Evolutionary conservation across 2,888 invertebrate species (phyloP).

Genomic region (Polydesmus complanatus): DNA sequence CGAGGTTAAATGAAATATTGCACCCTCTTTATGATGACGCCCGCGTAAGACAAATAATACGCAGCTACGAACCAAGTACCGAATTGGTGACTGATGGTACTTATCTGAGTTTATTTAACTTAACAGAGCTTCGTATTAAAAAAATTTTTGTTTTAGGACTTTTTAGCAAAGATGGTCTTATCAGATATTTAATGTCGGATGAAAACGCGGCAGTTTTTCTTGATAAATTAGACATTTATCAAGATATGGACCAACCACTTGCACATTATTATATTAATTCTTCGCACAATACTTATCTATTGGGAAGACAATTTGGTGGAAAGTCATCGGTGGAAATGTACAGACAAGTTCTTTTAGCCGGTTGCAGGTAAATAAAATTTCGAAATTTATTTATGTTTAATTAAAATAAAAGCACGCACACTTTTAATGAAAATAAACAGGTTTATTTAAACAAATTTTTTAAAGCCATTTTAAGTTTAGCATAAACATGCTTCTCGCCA

Average conservation of each 20-base stretch:
- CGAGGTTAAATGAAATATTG: conserved; percentile 93
- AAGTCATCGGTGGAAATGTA: conserved; percentile 97
- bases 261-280: conserved; percentile 99
- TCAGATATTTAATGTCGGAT: conserved; percentile 98
- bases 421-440: too few species aligned
- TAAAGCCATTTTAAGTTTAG: too few species aligned
- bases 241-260: conserved; percentile 94
- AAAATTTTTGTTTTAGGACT: conserved; percentile 42
- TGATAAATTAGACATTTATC: conserved; percentile 90
- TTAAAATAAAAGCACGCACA: neutral
- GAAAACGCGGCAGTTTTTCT: conserved; percentile 99
- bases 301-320: conserved; percentile 93
- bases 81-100: conserved; percentile 55
- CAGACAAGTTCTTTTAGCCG: conserved; percentile 86
- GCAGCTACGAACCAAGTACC: conserved; percentile 76
- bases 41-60: conserved; percentile 80
- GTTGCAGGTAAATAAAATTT: conserved; percentile 63
- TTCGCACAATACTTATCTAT: conserved; percentile 88
- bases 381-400: neutral
- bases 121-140: neutral
- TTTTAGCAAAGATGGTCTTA: conserved; percentile 87
- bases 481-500: too few species aligned
- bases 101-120: conserved; percentile 23
- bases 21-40: conserved; percentile 94
- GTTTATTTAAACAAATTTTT: too few species aligned